These are phyloP conservation scores for Nasonia giraulti DNA, from an alignment of 1,140 invertebrate species.

Conservation along the genomic window DNA sequence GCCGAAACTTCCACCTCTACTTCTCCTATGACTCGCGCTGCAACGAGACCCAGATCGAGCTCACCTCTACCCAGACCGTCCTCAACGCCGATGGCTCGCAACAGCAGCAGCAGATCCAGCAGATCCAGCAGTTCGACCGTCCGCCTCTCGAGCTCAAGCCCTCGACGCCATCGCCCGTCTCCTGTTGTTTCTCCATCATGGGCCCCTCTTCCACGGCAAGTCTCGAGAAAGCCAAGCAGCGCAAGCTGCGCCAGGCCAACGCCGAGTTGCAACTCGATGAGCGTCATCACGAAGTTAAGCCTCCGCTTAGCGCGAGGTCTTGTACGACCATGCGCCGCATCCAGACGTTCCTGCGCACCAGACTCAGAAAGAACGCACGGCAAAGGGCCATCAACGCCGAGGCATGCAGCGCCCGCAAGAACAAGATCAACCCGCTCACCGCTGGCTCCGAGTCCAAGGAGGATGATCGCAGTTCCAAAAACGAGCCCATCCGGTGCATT, in stretches of 20 bases:
- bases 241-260: neutral
- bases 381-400: slow-evolving; percentile 57
- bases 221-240: slow-evolving; percentile 41
- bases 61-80: slow-evolving; percentile 56
- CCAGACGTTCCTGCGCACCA: slow-evolving; percentile 64
- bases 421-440: slow-evolving; percentile 60
- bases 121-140: neutral
- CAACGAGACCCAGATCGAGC: slow-evolving; percentile 66
- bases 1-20: slow-evolving; percentile 67
- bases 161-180: slow-evolving; percentile 69
- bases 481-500: slow-evolving; percentile 45
- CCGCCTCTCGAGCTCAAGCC: slow-evolving; percentile 61
- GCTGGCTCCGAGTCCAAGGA: slow-evolving; percentile 54
- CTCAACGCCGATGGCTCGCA: slow-evolving; percentile 12
- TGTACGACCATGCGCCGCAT: slow-evolving; percentile 66
- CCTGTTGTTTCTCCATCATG: slow-evolving; percentile 69
- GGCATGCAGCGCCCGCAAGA: slow-evolving; percentile 53
- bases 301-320: slow-evolving; percentile 40
- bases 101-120: slow-evolving; percentile 7
- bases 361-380: slow-evolving; percentile 61
- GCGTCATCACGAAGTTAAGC: neutral
- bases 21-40: slow-evolving; percentile 65
- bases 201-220: slow-evolving; percentile 44
- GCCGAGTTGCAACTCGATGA: neutral
- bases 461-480: slow-evolving; percentile 8